Percentiles rank a stretch among this genome's conserved stretches.
phyloP scores from a whole-genome alignment of 2,797 vertebrate genomes.

The Rousettus madagascariensis region DNA sequence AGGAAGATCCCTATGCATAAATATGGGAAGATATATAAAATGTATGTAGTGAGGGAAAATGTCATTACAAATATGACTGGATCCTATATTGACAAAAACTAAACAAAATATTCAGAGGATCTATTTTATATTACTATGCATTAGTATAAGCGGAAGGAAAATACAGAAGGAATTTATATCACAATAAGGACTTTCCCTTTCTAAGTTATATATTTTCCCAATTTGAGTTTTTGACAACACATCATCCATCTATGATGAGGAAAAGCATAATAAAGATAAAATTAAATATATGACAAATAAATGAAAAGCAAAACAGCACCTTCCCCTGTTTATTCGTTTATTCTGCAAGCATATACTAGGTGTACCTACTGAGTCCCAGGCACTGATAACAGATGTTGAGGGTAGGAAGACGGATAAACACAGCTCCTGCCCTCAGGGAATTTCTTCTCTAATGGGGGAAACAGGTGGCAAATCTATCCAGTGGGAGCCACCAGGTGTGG shows the following conservation, averaged over 20 bases:
- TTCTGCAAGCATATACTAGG: not conserved
- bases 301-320: not conserved
- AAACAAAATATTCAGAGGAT: not conserved
- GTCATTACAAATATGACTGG: not conserved
- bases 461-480: not conserved
- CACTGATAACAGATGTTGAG: not conserved
- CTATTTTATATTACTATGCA: not conserved
- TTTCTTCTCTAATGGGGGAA: not conserved
- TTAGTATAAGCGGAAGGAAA: not conserved
- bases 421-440: not conserved
- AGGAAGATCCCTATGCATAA: not conserved
- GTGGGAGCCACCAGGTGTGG: not conserved
- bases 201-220: not conserved
- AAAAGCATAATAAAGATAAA: not conserved
- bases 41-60: not conserved
- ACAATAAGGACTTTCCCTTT: not conserved
- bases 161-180: not conserved
- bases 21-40: not conserved
- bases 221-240: not conserved
- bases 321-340: not conserved
- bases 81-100: not conserved
- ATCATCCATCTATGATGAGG: not conserved
- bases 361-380: not conserved
- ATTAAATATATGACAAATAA: not conserved
- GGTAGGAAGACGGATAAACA: not conserved